Conservation (phyloP, 2,113 vertebrate species). For the Cairina moschata region DNA sequence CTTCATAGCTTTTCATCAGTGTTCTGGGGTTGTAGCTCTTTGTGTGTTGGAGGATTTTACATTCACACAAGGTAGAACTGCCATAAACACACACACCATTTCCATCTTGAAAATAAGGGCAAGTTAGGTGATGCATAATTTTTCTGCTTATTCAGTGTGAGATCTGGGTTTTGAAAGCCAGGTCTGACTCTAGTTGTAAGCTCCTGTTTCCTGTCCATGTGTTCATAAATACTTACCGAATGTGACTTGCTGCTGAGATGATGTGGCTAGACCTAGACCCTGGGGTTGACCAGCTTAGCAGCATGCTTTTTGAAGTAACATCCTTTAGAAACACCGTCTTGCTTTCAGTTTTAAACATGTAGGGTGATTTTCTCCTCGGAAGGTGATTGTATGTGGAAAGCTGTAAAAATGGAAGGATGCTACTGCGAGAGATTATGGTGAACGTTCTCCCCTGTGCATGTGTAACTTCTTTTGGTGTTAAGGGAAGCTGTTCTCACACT, state of each 20-base stretch:
- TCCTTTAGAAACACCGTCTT: neutral
- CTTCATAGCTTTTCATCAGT: neutral
- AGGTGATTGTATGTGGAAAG: neutral
- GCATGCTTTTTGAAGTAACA: neutral
- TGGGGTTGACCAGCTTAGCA: neutral
- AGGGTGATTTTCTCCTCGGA: neutral
- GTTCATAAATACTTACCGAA: neutral
- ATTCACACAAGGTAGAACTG: neutral
- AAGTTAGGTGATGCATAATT: neutral
- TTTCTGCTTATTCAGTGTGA: neutral
- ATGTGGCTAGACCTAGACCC: neutral
- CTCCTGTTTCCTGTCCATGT: neutral
- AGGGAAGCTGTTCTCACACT: neutral
- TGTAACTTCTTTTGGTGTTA: neutral
- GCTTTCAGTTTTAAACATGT: neutral
- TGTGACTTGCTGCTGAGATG: neutral
- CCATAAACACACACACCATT: fast-evolving
- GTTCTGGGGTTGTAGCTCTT: neutral
- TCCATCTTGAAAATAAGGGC: neutral
- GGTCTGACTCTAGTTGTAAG: neutral
- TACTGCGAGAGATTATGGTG: neutral
- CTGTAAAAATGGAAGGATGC: neutral
- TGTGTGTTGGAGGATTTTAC: neutral
- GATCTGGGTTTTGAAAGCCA: neutral
- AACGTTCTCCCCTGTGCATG: neutral